phyloP scores from a whole-genome alignment of 2,113 vertebrate species.

The Dipodomys ordii region DNA sequence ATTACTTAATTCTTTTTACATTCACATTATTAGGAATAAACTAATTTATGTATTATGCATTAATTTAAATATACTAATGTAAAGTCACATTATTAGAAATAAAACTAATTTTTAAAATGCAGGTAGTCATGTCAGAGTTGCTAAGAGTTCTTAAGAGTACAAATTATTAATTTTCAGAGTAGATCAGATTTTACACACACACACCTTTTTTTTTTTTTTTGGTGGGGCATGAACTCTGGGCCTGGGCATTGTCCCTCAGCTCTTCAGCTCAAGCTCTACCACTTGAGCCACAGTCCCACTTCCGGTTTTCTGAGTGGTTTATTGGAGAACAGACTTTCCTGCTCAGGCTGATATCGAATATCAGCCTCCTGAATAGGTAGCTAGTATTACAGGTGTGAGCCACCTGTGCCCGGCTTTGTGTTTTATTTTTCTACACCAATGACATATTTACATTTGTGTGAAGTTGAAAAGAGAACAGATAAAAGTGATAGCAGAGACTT shows the following conservation, averaged over 20 bases:
- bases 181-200: background rate
- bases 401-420: background rate
- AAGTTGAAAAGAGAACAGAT: background rate
- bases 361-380: no score
- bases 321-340: no score
- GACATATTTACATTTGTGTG: background rate
- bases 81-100: background rate
- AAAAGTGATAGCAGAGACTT: background rate
- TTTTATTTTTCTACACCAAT: background rate
- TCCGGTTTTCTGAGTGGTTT: no score
- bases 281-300: no score
- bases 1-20: background rate
- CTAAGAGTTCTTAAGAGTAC: background rate
- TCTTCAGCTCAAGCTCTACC: no score
- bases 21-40: no score
- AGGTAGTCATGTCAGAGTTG: background rate
- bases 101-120: background rate
- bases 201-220: no score
- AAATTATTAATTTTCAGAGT: background rate
- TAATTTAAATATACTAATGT: background rate
- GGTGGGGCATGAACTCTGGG: no score
- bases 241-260: no score
- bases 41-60: no score
- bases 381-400: no score
- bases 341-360: no score